Conservation (phyloP, 2,888 invertebrate species). For the Plagiodera versicolora region DNA sequence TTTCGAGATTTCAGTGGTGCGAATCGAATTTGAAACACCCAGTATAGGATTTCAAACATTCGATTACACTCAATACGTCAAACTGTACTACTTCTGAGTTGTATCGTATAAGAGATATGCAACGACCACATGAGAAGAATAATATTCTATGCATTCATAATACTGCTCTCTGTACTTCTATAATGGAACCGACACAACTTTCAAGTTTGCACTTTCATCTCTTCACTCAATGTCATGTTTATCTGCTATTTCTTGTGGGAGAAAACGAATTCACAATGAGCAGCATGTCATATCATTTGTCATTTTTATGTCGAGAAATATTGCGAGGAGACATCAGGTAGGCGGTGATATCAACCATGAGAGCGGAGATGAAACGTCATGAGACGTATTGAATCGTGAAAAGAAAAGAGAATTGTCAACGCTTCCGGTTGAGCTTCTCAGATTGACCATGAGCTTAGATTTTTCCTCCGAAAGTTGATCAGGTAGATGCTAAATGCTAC, state of each 20-base stretch:
- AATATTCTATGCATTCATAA: background rate
- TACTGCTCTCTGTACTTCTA: background rate
- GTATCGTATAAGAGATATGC: too few relatives aligned
- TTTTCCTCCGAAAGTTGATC: too few relatives aligned
- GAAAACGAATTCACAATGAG: slow-evolving; percentile 7
- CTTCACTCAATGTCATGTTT: background rate
- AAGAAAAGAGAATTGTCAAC: background rate
- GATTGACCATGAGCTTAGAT: too few relatives aligned
- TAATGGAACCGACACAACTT: background rate
- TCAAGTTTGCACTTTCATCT: background rate
- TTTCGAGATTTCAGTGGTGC: too few relatives aligned
- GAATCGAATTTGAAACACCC: too few relatives aligned
- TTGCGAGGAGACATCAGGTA: slow-evolving; percentile 3
- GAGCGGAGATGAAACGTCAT: background rate
- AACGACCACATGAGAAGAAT: too few relatives aligned
- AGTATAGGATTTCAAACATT: too few relatives aligned
- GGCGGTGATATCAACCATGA: background rate
- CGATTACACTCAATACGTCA: too few relatives aligned
- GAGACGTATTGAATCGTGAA: background rate
- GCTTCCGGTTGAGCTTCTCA: too few relatives aligned
- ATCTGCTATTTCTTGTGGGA: background rate
- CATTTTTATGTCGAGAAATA: slow-evolving; percentile 10
- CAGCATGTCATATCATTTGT: slow-evolving; percentile 11
- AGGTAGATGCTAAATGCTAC: too few relatives aligned
- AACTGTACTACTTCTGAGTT: too few relatives aligned